phyloP scores from a whole-genome alignment of 1,140 invertebrate species.

The Colletes gigas region DNA sequence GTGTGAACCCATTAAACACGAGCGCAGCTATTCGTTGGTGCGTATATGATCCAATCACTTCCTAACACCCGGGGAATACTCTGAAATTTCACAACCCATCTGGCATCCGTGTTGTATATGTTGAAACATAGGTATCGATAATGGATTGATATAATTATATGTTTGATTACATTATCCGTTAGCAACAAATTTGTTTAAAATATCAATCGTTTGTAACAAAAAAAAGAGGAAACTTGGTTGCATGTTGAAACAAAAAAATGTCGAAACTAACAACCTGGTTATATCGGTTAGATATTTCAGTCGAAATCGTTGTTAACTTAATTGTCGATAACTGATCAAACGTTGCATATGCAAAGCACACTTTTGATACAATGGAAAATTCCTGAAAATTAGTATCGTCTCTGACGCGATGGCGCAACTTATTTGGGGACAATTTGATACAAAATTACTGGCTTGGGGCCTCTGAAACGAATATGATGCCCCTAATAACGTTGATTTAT shows the following conservation, averaged over 20 bases:
- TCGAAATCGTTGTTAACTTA: not conserved
- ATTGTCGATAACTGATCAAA: not conserved
- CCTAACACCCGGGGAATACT: constrained; percentile 42
- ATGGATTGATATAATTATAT: not conserved
- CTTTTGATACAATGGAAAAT: constrained; percentile 25
- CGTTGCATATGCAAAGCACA: not conserved
- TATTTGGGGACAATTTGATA: constrained; percentile 80
- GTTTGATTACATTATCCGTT: constrained; percentile 1
- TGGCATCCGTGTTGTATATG: constrained; percentile 23
- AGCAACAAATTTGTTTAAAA: not conserved
- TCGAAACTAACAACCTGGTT: not conserved
- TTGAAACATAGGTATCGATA: not conserved
- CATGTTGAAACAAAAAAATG: not conserved
- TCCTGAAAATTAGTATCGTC: constrained; percentile 21
- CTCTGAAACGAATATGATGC: constrained; percentile 76
- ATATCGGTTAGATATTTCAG: not conserved
- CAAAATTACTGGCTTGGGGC: constrained; percentile 76
- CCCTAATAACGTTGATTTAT: constrained; percentile 81
- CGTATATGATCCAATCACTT: constrained; percentile 53
- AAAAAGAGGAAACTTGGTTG: not conserved
- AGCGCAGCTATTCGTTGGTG: constrained; percentile 43
- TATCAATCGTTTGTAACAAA: too few relatives aligned
- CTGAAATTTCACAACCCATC: constrained; percentile 43
- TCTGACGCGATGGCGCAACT: constrained; percentile 45
- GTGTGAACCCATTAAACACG: constrained; percentile 50